These are phyloP conservation scores for Psittacula echo DNA, from an alignment of 2,797 vertebrate genomes.

Conservation along the genomic window DNA sequence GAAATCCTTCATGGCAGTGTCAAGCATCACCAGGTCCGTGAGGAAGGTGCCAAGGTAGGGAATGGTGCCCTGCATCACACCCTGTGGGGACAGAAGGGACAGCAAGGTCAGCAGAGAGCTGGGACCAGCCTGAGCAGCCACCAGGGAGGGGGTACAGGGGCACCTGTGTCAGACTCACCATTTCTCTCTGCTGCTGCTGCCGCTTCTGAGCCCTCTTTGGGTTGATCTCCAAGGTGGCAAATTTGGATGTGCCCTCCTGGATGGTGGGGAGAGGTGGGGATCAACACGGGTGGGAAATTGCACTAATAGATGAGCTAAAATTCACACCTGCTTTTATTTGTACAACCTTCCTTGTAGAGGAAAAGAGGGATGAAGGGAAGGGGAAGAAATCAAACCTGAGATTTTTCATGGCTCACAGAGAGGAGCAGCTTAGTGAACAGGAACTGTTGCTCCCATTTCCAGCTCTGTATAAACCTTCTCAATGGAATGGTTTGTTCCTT, in stretches of 20 bases:
- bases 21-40: slow-evolving; percentile 97
- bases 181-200: slow-evolving; percentile 92
- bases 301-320: not conserved
- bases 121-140: not conserved
- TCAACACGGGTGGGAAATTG: not conserved
- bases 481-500: not conserved
- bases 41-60: slow-evolving; percentile 96
- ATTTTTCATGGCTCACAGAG: not conserved
- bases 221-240: slow-evolving; percentile 94
- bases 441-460: slow-evolving; percentile 1
- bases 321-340: not conserved
- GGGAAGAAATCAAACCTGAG: slow-evolving; percentile 12
- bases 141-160: not conserved
- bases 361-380: not conserved
- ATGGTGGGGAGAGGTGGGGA: not conserved
- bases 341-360: not conserved
- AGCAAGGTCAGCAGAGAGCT: not conserved
- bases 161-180: slow-evolving; percentile 76
- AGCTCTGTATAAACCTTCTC: not conserved
- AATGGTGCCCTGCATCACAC: slow-evolving; percentile 95
- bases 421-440: not conserved
- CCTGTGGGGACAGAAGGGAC: slow-evolving; percentile 73
- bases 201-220: slow-evolving; percentile 92
- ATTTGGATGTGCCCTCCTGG: slow-evolving; percentile 97
- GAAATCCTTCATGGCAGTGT: slow-evolving; percentile 97